A percentile compares a stretch with the other conserved stretches of the same genome.
Conservation (phyloP, 2,113 vertebrate species). For the Hoplias malabaricus region DNA sequence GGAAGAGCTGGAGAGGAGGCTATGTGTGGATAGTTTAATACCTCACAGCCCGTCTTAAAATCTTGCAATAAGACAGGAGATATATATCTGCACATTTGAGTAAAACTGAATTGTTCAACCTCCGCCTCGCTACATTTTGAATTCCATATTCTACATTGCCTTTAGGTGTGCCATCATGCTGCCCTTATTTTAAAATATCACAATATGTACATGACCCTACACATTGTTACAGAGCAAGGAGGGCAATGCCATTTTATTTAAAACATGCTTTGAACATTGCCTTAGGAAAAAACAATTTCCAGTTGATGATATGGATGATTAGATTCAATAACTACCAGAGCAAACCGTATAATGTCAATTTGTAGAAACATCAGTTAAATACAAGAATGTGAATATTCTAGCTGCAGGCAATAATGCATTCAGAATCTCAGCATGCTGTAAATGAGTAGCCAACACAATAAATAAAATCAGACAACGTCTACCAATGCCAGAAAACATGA, state of each 20-base stretch:
- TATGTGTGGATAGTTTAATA: neutral
- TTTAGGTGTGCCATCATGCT: no score
- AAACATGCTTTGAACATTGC: neutral
- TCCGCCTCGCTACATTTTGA: neutral
- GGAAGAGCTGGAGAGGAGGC: neutral
- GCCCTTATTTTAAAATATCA: no score
- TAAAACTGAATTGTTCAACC: neutral
- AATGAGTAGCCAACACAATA: neutral
- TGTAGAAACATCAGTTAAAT: neutral
- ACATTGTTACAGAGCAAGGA: neutral
- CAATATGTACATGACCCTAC: no score
- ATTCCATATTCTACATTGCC: neutral
- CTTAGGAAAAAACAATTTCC: neutral
- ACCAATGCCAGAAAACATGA: neutral
- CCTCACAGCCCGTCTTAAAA: neutral
- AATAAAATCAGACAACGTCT: neutral
- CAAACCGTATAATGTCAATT: neutral
- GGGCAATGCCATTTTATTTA: neutral
- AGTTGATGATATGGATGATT: neutral
- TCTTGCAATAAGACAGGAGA: neutral
- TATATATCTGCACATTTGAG: neutral
- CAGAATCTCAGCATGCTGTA: neutral
- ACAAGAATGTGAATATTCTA: neutral
- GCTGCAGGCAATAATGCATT: neutral
- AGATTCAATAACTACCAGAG: neutral